Conservation (phyloP, 1,140 invertebrate genomes). For the Marisa cornuarietis region DNA sequence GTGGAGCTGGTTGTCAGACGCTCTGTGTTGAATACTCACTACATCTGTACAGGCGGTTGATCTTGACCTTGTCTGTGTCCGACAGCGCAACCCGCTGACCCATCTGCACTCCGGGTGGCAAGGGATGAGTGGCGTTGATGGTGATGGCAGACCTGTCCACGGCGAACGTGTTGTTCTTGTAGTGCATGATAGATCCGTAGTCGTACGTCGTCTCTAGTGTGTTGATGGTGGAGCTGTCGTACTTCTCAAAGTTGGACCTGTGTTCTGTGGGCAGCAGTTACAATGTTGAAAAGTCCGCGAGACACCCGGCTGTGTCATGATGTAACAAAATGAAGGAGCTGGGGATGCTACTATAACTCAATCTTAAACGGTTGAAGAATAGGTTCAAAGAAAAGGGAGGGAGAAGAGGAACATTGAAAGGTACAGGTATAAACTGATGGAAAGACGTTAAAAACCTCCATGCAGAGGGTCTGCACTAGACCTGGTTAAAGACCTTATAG, state of each 20-base stretch:
- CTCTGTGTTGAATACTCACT: constrained; percentile 1
- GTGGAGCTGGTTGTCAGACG: too few relatives aligned
- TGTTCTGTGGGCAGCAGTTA: constrained; percentile 17
- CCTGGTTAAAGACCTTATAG: too few relatives aligned
- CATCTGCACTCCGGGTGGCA: constrained; percentile 41
- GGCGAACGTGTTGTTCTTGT: constrained; percentile 65
- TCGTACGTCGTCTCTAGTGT: constrained; percentile 60
- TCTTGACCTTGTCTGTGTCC: constrained; percentile 49
- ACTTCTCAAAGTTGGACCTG: constrained; percentile 34
- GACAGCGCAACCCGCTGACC: constrained; percentile 59
- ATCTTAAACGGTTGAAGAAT: too few relatives aligned
- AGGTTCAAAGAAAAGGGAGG: too few relatives aligned
- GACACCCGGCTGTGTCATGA: too few relatives aligned
- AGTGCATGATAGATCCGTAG: constrained; percentile 68
- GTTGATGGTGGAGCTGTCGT: constrained; percentile 37
- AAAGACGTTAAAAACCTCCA: too few relatives aligned
- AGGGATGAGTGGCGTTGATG: constrained; percentile 54
- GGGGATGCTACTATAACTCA: too few relatives aligned
- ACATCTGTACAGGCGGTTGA: constrained; percentile 56
- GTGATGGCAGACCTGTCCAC: constrained; percentile 61
- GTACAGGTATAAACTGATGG: too few relatives aligned
- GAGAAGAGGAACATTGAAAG: too few relatives aligned
- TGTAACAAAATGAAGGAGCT: too few relatives aligned
- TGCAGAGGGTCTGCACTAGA: too few relatives aligned
- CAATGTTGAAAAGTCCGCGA: too few relatives aligned